Base-by-base conservation (phyloP, 2,113 vertebrate species). In the Sceloporus tristichus region DNA sequence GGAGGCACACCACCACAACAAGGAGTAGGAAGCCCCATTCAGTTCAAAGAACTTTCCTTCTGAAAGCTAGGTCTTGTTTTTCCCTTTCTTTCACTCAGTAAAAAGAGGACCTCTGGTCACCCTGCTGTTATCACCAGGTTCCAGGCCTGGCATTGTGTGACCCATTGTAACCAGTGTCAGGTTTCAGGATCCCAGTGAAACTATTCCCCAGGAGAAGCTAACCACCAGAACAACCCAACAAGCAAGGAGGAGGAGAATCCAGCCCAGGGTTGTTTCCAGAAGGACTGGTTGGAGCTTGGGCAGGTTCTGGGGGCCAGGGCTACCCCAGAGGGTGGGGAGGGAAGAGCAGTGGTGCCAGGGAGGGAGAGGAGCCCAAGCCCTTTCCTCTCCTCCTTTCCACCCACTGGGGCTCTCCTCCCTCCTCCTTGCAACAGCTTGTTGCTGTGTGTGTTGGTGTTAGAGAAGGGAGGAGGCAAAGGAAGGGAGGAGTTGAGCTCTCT, bases 391-490 rank as follows among this genome's bases (percentile, higher is more conserved):
- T 19, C 4, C n/a, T 53, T 21, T 53, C 18, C n/a, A 38, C 59
- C 59, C 11, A 1, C 11, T 62, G 16, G 59, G 59, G 18, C 59
- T 18, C 73, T 73, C n/a, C 79, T 38, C 59, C 38, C 62, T 9
- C 80, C 34, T 1, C 40, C 48, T 53, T 5, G 14, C 86, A 65
- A 87, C 1, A 90, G 94, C 93, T 87, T 85, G 94, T 90, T 90
- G 94, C 94, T 78, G 88, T 88, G 93, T 88, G 93, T 75, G 71
- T 65, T 82, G 92, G 77, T 48, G 66, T 79, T 62, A 73, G 81
- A 76, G 92, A 81, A 48, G 80, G 14, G 18, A 79, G 77, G 59
- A 84, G 71, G 81, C 80, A 42, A 62, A 38, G 23, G 81, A 82
- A 83, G 65, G 89, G 27, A 79, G 74, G 93, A 62, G 91, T 89